Percentiles rank a stretch among this genome's conserved stretches.
These are phyloP conservation scores for Agonopterix arenella DNA, from an alignment of 2,888 invertebrate species.

Conservation along the genomic window DNA sequence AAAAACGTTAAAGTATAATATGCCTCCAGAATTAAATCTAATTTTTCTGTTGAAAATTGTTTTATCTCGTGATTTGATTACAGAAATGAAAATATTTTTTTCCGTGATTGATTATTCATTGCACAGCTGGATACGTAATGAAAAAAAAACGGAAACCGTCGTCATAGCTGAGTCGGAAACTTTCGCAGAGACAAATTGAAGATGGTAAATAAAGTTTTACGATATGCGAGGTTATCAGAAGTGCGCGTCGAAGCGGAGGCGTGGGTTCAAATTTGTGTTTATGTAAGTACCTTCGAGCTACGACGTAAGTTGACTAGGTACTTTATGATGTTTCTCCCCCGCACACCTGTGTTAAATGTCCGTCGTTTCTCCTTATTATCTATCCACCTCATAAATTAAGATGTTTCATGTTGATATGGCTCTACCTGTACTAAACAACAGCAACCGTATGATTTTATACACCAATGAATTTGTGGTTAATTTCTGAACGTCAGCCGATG, in stretches of 20 bases:
- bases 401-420: constrained; percentile 21
- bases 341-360: constrained; percentile 43
- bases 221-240: constrained; percentile 66
- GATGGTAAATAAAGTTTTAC: constrained; percentile 67
- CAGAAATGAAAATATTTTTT: background rate
- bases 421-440: too few species aligned
- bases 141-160: constrained; percentile 28
- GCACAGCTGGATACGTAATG: background rate
- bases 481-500: too few species aligned
- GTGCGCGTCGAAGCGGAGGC: constrained; percentile 39
- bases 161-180: constrained; percentile 54
- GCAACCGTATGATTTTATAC: too few species aligned
- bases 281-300: constrained; percentile 17
- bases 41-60: background rate
- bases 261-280: constrained; percentile 38
- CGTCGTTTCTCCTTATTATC: constrained; percentile 49
- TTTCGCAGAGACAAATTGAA: constrained; percentile 63
- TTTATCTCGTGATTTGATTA: background rate
- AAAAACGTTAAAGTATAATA: constrained; percentile 17
- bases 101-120: background rate
- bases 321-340: constrained; percentile 19
- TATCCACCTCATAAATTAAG: constrained; percentile 43
- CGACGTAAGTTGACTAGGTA: constrained; percentile 25
- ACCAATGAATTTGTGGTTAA: too few species aligned
- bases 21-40: background rate